phyloP scores from a whole-genome alignment of 2,888 invertebrate genomes.

The Drosophila kambysellisi region DNA sequence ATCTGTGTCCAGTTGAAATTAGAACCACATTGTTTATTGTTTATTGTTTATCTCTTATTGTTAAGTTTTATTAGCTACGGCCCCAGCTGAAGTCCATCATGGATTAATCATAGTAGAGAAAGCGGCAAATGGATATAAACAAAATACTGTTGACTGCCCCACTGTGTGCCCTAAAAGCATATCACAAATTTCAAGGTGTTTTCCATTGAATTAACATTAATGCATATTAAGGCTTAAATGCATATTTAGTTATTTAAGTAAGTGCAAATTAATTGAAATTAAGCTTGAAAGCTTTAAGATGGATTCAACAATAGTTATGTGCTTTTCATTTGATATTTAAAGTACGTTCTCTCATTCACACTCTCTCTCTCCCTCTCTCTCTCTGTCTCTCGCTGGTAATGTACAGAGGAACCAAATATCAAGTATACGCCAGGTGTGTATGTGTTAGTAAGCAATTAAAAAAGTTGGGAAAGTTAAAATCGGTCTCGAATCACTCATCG shows the following conservation, averaged over 20 bases:
- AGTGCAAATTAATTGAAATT: neutral
- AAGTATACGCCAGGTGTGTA: constrained; percentile 42
- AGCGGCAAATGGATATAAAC: constrained; percentile 8
- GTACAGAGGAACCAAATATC: constrained; percentile 13
- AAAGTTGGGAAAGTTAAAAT: constrained; percentile 36
- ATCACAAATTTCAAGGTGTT: neutral
- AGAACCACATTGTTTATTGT: constrained; percentile 37
- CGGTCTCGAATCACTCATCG: constrained; percentile 3
- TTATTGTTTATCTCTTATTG: constrained; percentile 22
- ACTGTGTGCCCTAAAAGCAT: neutral
- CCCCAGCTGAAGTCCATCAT: constrained; percentile 18
- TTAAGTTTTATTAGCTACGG: constrained; percentile 18
- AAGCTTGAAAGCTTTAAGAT: neutral
- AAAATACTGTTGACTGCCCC: neutral
- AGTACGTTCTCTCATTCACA: neutral
- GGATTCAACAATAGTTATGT: neutral
- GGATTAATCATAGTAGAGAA: constrained; percentile 15
- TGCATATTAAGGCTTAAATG: neutral
- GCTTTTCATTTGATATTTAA: neutral
- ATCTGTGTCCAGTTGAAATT: constrained; percentile 33
- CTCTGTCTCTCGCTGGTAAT: neutral
- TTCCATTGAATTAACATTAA: neutral
- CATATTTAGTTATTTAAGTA: neutral
- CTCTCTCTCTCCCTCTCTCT: accelerated
- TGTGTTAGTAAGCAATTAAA: constrained; percentile 21